Conservation (phyloP, 2,113 vertebrate genomes). For the Lagenorhynchus albirostris region DNA sequence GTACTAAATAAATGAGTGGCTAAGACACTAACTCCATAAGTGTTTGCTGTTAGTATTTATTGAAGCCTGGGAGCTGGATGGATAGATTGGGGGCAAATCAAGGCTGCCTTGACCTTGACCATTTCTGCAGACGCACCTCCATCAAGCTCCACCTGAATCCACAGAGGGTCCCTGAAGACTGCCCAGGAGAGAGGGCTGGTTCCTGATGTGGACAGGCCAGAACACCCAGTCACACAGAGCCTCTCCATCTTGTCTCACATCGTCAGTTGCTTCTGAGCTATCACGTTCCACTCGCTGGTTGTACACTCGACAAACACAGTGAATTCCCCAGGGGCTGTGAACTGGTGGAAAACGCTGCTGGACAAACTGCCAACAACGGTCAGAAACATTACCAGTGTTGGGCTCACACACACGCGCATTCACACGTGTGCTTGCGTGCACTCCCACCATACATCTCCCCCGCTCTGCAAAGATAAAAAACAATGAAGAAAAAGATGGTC, state of each 20-base stretch:
- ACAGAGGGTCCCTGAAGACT: conserved; percentile 78
- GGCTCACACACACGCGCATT: neutral
- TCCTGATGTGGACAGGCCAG: conserved; percentile 78
- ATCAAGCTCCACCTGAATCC: conserved; percentile 86
- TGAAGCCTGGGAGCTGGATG: neutral
- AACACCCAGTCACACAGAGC: conserved; percentile 84
- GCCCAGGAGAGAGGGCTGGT: conserved; percentile 81
- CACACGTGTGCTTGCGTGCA: rapidly evolving
- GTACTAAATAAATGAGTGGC: neutral
- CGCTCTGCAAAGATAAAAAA: neutral
- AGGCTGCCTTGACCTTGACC: neutral
- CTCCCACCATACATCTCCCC: neutral
- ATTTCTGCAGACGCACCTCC: conserved; percentile 81
- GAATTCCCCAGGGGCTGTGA: conserved; percentile 86
- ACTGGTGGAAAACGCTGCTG: conserved; percentile 87
- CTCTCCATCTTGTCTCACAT: conserved; percentile 83
- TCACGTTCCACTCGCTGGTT: conserved; percentile 93
- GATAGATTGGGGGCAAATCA: neutral
- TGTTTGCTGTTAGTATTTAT: neutral
- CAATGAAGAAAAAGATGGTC: neutral
- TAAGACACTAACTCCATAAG: neutral
- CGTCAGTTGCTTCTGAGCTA: conserved; percentile 85
- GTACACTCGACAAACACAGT: conserved; percentile 88
- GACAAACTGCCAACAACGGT: conserved; percentile 63
- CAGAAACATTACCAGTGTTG: neutral